Evolutionary conservation across 2,797 vertebrate genomes (phyloP).

Genomic region (Arrhamphus sclerolepis): DNA sequence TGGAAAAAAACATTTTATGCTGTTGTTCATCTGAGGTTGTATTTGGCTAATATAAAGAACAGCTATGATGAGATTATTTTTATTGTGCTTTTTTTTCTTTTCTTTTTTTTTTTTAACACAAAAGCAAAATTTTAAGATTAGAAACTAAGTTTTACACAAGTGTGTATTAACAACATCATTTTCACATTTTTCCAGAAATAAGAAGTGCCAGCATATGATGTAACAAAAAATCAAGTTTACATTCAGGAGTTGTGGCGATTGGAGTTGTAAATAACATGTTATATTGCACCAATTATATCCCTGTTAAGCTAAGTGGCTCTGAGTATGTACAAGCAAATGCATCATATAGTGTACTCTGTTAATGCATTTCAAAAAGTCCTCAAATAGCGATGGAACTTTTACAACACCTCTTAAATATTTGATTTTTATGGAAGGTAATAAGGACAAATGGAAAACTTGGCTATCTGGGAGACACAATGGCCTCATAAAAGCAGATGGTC

Average conservation of each 20-base stretch:
- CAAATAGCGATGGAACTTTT: conserved; percentile 68
- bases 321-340: conserved; percentile 50
- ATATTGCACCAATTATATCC: conserved; percentile 51
- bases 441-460: conserved; percentile 69
- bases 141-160: too few relatives aligned
- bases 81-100: too few relatives aligned
- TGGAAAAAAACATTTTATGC: too few relatives aligned
- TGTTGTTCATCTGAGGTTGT: too few relatives aligned
- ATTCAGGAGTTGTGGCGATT: conserved; percentile 45
- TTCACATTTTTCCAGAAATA: conserved; percentile 30
- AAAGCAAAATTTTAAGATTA: too few relatives aligned
- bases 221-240: conserved; percentile 28
- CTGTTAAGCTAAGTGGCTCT: conserved; percentile 51
- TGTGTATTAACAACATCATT: not conserved
- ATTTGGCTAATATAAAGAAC: too few relatives aligned
- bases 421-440: conserved; percentile 74
- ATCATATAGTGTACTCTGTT: conserved; percentile 51
- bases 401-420: conserved; percentile 73
- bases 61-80: too few relatives aligned
- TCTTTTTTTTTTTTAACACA: too few relatives aligned
- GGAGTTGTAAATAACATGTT: conserved; percentile 48
- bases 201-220: conserved; percentile 34
- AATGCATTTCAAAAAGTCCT: conserved; percentile 67
- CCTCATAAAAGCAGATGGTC: conserved; percentile 78
- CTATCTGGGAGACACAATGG: conserved; percentile 65